Evolutionary conservation across 2,113 vertebrate species (phyloP).

Genomic region (Rallus limicola): DNA sequence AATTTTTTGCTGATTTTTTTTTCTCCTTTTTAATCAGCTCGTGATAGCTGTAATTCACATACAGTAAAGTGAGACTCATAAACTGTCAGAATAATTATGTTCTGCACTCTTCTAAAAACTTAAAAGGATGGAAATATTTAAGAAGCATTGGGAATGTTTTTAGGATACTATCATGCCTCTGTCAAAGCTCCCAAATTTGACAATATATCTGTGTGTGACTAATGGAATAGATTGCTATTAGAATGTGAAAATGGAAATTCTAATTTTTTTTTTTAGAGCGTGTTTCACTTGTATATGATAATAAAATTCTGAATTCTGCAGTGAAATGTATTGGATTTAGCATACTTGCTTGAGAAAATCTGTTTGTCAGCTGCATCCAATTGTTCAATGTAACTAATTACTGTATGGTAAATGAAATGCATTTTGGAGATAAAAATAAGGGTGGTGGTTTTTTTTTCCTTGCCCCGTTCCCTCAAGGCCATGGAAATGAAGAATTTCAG

Average conservation of each 20-base stretch:
- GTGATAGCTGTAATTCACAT: neutral
- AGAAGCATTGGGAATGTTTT: neutral
- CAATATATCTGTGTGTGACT: neutral
- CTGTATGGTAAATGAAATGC: neutral
- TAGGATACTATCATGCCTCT: neutral
- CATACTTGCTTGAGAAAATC: neutral
- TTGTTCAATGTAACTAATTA: neutral
- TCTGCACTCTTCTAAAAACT: neutral
- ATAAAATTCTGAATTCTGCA: neutral
- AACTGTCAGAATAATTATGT: neutral
- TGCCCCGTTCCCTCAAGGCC: neutral
- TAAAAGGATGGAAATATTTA: neutral
- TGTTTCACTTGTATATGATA: neutral
- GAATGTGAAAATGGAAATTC: neutral
- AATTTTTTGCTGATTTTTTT: neutral
- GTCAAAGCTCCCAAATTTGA: neutral
- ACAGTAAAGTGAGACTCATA: neutral
- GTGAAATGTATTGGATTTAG: neutral
- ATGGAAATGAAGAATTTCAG: neutral
- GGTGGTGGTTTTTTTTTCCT: neutral
- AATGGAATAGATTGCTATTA: neutral
- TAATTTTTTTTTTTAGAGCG: neutral
- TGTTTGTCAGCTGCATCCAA: neutral
- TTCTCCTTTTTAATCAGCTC: neutral
- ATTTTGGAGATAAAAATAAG: neutral